These are phyloP conservation scores for Nipponia nippon DNA, from an alignment of 2,113 vertebrate genomes.

Conservation along the genomic window DNA sequence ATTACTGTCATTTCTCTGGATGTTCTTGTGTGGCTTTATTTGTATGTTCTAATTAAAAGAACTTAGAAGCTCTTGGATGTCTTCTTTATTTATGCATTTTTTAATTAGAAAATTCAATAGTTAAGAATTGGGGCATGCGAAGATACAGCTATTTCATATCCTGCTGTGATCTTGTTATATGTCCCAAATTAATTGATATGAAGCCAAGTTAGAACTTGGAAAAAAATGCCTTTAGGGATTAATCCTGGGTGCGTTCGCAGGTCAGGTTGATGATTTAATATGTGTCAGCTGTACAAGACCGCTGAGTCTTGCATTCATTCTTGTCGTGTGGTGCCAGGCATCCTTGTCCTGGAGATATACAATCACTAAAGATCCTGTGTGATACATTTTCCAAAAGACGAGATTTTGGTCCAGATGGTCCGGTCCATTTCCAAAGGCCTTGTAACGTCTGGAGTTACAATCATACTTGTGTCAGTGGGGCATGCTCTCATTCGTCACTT, in stretches of 20 bases:
- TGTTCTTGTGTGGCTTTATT: conserved; percentile 23
- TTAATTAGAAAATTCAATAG: conserved; percentile 35
- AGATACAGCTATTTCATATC: conserved; percentile 23
- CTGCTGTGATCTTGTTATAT: conserved; percentile 40
- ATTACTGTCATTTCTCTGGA: not conserved
- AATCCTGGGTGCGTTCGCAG: not conserved
- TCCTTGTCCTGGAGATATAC: not conserved
- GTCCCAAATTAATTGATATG: conserved; percentile 21
- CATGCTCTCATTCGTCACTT: not conserved
- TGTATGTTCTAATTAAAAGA: conserved; percentile 14
- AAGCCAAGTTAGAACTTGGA: not conserved
- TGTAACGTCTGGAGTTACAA: not conserved
- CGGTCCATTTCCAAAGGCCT: not conserved
- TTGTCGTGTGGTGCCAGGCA: not conserved
- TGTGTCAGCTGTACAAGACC: not conserved
- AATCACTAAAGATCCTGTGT: not conserved
- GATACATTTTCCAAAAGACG: not conserved
- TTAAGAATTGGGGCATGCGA: conserved; percentile 18
- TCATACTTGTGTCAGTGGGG: not conserved
- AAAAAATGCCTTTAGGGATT: not conserved
- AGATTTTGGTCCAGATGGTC: not conserved
- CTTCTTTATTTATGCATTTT: conserved; percentile 44
- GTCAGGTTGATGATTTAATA: conserved; percentile 21
- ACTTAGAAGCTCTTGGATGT: not conserved
- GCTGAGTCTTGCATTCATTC: not conserved